Base-by-base conservation (phyloP, 2,113 vertebrate species). In the Muscicapa adusta region DNA sequence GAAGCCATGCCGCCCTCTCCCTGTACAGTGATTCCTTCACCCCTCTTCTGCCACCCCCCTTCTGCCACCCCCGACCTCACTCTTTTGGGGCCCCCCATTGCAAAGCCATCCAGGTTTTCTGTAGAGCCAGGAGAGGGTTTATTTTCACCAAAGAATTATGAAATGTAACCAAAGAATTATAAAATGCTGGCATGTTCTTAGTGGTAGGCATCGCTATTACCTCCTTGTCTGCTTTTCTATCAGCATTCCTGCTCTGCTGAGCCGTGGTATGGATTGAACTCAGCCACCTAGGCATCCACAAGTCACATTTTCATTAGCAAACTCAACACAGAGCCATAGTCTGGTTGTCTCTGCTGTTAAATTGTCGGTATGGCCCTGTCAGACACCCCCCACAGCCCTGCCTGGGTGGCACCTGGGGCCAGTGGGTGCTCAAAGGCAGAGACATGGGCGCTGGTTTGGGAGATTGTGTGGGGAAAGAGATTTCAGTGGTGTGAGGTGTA, bases 371-470 rank as follows among this genome's bases (percentile, higher is more conserved):
- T n/a, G 43, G 17, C 33, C 26, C 38, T 1, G 0, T 45, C 43
- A 68, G 53, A 43, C 10, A 19, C 4, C 3, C 10, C 4, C 25
- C 0, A 0, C 36, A 54, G 7, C 18, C 14, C 29, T 9, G 2
- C 13, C 42, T 38, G 25, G 5, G 18, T 26, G 33, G 13, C 20
- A 23, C 70, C 47, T 10, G 53, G n/a, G 58, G 31, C 50, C 65
- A 22, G 40, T 16, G 28, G 18, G 8, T 82, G 31, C 57, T 36
- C 58, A 71, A 28, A 60, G n/a, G 58, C 48, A 75, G 31, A 54
- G 24, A 42, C 12, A 8, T 3, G 11, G 47, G 23, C 1, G 0
- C 9, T 56, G 5, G 29, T 68, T 62, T 13, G 28, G 24, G 57
- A 72, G 16, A 56, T 31, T 0, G 0, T 29, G 18, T 75, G 53